These are phyloP conservation scores for Acronicta leporina DNA, from an alignment of 2,888 invertebrate genomes.

Conservation along the genomic window DNA sequence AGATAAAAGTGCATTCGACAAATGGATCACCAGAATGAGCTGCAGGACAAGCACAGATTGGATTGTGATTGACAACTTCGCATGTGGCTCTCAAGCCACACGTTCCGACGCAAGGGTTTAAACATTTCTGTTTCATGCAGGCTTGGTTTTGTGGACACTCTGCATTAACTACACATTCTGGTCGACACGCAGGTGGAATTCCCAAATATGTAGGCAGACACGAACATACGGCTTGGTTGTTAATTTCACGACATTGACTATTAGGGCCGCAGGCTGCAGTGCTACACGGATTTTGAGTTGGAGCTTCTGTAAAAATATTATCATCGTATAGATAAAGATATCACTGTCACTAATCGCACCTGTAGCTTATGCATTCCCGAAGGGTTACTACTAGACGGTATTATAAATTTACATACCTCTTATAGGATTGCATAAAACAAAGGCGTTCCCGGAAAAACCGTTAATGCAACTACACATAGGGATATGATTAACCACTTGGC, in stretches of 20 bases:
- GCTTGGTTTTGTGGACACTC: slow-evolving; percentile 92
- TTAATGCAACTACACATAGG: slow-evolving; percentile 91
- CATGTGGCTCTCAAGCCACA: slow-evolving; percentile 91
- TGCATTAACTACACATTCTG: slow-evolving; percentile 92
- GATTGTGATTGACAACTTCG: slow-evolving; percentile 92
- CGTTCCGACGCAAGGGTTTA: slow-evolving; percentile 92
- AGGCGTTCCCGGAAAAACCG: slow-evolving; percentile 90
- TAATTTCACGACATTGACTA: slow-evolving; percentile 90
- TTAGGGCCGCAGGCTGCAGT: slow-evolving; percentile 93
- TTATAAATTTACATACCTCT: slow-evolving; percentile 80
- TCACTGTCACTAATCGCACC: no score
- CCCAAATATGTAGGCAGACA: slow-evolving; percentile 92
- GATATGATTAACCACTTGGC: slow-evolving; percentile 91
- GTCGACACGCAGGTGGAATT: slow-evolving; percentile 92
- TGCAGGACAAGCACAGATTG: slow-evolving; percentile 92
- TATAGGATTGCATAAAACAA: slow-evolving; percentile 84
- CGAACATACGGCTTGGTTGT: slow-evolving; percentile 92
- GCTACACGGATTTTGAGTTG: slow-evolving; percentile 89
- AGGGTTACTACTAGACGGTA: not conserved
- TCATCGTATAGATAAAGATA: not conserved
- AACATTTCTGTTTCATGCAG: slow-evolving; percentile 92
- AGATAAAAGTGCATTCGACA: slow-evolving; percentile 80
- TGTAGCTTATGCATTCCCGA: no score
- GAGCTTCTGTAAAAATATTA: slow-evolving; percentile 62
- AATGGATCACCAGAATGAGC: slow-evolving; percentile 92